A percentile compares a stretch with the other conserved stretches of the same genome.
Evolutionary conservation across 2,113 vertebrate species (phyloP).

Genomic region (Chaetodon trifascialis): DNA sequence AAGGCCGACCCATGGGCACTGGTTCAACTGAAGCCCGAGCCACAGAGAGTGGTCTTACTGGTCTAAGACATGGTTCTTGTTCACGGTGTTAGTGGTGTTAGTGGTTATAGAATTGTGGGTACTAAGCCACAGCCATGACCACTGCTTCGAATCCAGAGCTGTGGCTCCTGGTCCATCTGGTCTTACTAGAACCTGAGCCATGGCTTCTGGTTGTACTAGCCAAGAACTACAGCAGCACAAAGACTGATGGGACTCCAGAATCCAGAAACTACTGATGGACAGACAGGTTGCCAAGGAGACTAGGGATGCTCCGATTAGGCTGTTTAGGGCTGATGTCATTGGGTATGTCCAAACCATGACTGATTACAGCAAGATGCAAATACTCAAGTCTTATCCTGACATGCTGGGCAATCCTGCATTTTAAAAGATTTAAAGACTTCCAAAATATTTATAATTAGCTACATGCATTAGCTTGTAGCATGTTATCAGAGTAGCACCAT

Average conservation of each 20-base stretch:
- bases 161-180: slow-evolving; percentile 21
- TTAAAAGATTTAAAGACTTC: background rate
- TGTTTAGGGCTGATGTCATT: background rate
- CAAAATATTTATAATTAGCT: background rate
- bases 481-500: too few species aligned
- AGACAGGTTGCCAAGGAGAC: slow-evolving; percentile 53
- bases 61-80: slow-evolving; percentile 36
- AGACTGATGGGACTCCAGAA: slow-evolving; percentile 52
- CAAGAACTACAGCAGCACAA: slow-evolving; percentile 69
- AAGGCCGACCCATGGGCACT: slow-evolving; percentile 11
- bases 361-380: background rate
- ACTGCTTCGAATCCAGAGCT: slow-evolving; percentile 20
- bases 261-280: slow-evolving; percentile 39
- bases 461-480: too few species aligned
- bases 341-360: slow-evolving; percentile 4
- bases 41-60: slow-evolving; percentile 24
- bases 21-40: slow-evolving; percentile 16
- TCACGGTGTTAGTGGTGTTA: slow-evolving; percentile 27
- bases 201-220: slow-evolving; percentile 19
- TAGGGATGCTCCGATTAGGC: slow-evolving; percentile 68
- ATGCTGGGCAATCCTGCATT: too few species aligned
- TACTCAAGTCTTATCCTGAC: background rate
- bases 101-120: slow-evolving; percentile 3
- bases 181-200: slow-evolving; percentile 35
- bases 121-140: background rate